A percentile compares a stretch with the other conserved stretches of the same genome.
These are phyloP conservation scores for Glaucopsyche alexis DNA, from an alignment of 2,888 invertebrate species.

Conservation along the genomic window DNA sequence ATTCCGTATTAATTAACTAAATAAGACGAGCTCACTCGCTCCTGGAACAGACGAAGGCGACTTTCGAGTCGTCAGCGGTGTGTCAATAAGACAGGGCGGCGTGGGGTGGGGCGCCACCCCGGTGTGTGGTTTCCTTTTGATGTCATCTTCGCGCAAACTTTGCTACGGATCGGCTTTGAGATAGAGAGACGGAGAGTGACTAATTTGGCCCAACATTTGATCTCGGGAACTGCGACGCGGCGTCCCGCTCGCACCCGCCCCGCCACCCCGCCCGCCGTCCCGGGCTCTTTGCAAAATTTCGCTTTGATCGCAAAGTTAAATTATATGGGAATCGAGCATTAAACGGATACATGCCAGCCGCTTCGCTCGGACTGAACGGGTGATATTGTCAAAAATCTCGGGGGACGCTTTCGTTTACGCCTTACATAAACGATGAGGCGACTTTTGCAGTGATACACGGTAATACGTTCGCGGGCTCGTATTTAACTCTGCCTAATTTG, in stretches of 20 bases:
- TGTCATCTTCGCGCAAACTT: constrained; percentile 81
- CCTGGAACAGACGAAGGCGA: constrained; percentile 68
- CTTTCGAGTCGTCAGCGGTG: constrained; percentile 75
- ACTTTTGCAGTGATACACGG: background rate
- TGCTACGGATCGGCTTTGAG: constrained; percentile 81
- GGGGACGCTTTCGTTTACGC: constrained; percentile 62
- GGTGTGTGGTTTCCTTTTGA: constrained; percentile 81
- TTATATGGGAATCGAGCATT: constrained; percentile 80
- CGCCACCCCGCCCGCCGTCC: constrained; percentile 64
- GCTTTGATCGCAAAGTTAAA: constrained; percentile 81
- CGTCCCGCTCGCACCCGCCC: constrained; percentile 71
- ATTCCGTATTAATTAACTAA: constrained; percentile 80
- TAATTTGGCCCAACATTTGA: constrained; percentile 81
- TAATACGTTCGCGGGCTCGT: constrained; percentile 53
- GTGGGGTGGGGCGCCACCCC: constrained; percentile 64
- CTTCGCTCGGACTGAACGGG: constrained; percentile 50
- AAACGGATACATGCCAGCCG: constrained; percentile 74
- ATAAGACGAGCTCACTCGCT: constrained; percentile 72
- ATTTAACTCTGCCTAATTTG: constrained; percentile 80
- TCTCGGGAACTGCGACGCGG: constrained; percentile 73
- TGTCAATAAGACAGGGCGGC: constrained; percentile 78
- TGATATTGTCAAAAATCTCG: constrained; percentile 56
- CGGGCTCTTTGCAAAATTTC: constrained; percentile 80
- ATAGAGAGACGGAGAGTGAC: constrained; percentile 81
- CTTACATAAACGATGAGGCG: constrained; percentile 28